Evolutionary conservation across 2,888 invertebrate genomes (phyloP), one percentile per base, ranked within the genome.

Genomic region (Parnassius glacialis): DNA sequence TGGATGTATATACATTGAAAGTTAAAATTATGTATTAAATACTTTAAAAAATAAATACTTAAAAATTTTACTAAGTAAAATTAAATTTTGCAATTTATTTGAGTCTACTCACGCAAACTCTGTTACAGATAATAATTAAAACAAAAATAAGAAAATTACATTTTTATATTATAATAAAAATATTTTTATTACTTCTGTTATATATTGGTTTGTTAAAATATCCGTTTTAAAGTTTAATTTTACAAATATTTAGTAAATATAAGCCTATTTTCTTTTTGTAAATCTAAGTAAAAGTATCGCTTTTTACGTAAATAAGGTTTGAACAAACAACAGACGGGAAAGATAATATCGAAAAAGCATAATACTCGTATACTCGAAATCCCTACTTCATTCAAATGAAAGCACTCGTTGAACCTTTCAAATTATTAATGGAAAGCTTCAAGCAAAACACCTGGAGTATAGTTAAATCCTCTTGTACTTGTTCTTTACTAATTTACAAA

Each of bases 361-460:
- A 16, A 1, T 16, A 16, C 16, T 16, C 13, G 53, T 20, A 48
- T 48, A 47, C 42, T 59, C 47, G 10, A 47, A 42, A 59, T 59
- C 51, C 45, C n/a, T 13, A 41, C 53, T 41, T 41, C 48, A 59
- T 59, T 47, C 16, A 59, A 59, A 59, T 53, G 52, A 59, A 52
- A 59, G 52, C 44, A 45, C 59, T 20, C 59, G 45, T 45, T 52
- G 48, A 59, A 52, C 59, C 53, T 59, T 59, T 53, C 53, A 59
- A 53, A 47, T 59, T 53, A 53, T 59, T 59, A 59, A 59, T 47
- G 48, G 41, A 48, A 48, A 47, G 53, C 59, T 53, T 47, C 12
- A 48, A 59, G 45, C 53, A 11, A 42, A 59, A 59, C 53, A 59
- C 47, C 53, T 59, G 52, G n/a, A 59, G n/a, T 12, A 45, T 45